Evolutionary conservation across 2,113 vertebrate genomes (phyloP).

Genomic region (Psittacula cyanocephala): DNA sequence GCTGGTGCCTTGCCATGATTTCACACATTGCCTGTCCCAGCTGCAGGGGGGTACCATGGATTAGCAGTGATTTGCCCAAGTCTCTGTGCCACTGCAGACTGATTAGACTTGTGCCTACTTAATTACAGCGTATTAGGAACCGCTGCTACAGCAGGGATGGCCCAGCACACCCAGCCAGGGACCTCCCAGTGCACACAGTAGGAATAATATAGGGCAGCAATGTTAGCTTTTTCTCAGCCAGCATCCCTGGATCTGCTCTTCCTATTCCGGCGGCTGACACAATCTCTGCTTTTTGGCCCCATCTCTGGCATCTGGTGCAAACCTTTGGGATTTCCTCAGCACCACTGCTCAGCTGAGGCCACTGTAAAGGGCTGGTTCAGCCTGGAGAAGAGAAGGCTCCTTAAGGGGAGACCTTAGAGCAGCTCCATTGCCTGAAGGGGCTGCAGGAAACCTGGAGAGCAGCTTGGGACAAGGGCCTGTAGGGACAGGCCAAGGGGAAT

Average conservation of each 20-base stretch:
- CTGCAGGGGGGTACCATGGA: neutral
- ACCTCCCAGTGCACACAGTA: neutral
- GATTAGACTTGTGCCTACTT: conserved; percentile 15
- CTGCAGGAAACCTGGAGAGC: neutral
- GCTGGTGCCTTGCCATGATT: neutral
- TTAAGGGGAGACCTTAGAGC: neutral
- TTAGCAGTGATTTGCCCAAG: neutral
- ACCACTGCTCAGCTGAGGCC: neutral
- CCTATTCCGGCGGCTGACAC: neutral
- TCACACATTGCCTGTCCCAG: neutral
- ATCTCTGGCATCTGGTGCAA: neutral
- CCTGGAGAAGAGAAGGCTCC: neutral
- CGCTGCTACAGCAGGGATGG: neutral
- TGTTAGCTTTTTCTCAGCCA: neutral
- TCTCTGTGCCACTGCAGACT: neutral
- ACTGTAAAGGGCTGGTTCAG: neutral
- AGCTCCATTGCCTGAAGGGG: neutral
- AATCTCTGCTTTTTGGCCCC: neutral
- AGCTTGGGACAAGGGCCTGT: no score
- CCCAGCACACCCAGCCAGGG: neutral
- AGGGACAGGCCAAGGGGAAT: no score
- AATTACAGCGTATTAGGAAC: neutral
- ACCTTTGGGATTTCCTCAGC: neutral
- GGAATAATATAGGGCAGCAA: neutral
- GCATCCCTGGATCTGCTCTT: neutral